A percentile compares a stretch with the other conserved stretches of the same genome.
Evolutionary conservation across 2,888 invertebrate species (phyloP).

Genomic region (Opisthograptis luteolata): DNA sequence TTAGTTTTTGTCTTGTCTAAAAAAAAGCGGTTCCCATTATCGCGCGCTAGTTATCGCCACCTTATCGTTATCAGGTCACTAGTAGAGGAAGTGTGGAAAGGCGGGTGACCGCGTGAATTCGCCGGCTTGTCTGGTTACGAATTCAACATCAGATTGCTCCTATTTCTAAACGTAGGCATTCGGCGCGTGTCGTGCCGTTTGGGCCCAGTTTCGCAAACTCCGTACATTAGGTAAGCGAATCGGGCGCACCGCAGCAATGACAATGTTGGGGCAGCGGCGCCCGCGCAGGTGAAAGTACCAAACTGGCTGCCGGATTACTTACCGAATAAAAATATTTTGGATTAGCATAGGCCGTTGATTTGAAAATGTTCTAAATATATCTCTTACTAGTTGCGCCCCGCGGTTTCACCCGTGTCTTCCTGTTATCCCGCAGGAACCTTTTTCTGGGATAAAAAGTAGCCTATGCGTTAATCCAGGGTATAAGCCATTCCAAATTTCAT

Average conservation of each 20-base stretch:
- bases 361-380: constrained; percentile 21
- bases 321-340: constrained; percentile 43
- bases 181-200: constrained; percentile 56
- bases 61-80: constrained; percentile 18
- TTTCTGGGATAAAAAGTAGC: too few species aligned
- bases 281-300: constrained; percentile 71
- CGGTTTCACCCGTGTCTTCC: too few species aligned
- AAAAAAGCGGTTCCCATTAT: constrained; percentile 13
- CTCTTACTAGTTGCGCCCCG: background rate
- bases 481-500: too few species aligned
- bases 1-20: background rate
- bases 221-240: constrained; percentile 74
- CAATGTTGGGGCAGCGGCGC: constrained; percentile 62
- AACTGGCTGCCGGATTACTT: constrained; percentile 54
- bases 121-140: constrained; percentile 9
- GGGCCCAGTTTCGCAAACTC: constrained; percentile 70
- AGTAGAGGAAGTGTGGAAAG: constrained; percentile 12
- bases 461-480: too few species aligned
- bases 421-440: too few species aligned
- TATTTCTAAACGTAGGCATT: constrained; percentile 54
- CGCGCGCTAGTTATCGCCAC: constrained; percentile 4
- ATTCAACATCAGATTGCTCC: constrained; percentile 37
- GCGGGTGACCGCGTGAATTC: constrained; percentile 7
- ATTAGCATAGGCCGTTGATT: constrained; percentile 33
- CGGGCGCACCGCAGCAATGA: constrained; percentile 65